Conservation (phyloP, 2,113 vertebrate genomes). For the Lamprologus lemairii region DNA sequence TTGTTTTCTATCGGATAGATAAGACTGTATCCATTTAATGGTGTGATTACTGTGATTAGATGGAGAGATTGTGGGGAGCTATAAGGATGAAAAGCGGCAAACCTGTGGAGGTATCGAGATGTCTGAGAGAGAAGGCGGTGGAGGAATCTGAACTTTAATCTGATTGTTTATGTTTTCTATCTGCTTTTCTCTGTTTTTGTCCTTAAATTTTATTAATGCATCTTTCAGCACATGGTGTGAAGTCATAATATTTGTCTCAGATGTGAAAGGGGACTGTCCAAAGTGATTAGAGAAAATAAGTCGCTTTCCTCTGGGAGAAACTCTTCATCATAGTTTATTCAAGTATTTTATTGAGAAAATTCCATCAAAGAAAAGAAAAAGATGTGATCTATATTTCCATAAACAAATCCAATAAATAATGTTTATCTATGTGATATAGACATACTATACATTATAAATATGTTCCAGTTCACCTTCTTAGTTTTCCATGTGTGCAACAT, state of each 20-base stretch:
- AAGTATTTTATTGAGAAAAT: neutral
- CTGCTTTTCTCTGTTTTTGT: neutral
- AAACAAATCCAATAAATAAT: neutral
- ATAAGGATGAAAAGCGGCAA: neutral
- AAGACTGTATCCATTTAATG: neutral
- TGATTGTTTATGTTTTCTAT: neutral
- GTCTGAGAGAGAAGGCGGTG: neutral
- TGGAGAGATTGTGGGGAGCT: neutral
- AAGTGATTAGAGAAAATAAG: neutral
- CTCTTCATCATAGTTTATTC: neutral
- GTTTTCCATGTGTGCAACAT: neutral
- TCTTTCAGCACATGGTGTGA: neutral
- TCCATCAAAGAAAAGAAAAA: neutral
- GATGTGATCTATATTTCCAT: neutral
- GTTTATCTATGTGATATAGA: neutral
- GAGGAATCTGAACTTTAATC: neutral
- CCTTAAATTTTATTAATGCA: neutral
- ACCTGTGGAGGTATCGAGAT: neutral
- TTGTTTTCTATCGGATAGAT: neutral
- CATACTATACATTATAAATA: neutral
- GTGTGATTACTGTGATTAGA: neutral
- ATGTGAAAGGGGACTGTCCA: neutral
- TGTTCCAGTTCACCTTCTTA: neutral
- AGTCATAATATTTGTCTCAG: neutral
- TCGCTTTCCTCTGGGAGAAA: neutral